Evolutionary conservation across 2,888 invertebrate species (phyloP).

Genomic region (Notocelia uddmanniana): DNA sequence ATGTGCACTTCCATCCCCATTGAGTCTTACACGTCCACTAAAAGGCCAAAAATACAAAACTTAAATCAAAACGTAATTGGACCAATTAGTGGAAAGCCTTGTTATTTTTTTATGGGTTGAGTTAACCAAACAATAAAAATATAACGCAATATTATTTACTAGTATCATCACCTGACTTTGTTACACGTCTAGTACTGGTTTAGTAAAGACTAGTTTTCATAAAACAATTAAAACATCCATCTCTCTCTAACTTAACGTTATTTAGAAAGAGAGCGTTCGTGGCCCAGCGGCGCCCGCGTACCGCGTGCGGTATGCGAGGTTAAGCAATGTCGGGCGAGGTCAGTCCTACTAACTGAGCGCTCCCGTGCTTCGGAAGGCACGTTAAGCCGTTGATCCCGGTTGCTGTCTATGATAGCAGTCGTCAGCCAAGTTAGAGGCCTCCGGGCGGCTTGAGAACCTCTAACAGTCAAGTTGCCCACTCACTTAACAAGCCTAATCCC

Average conservation of each 20-base stretch:
- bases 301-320: no score
- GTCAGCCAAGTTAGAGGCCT: no score
- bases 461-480: no score
- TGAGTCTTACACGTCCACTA: background rate
- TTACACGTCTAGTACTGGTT: background rate
- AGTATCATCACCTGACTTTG: background rate
- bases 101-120: constrained; percentile 11
- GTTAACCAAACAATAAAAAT: background rate
- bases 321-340: no score
- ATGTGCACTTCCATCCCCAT: constrained; percentile 38
- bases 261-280: background rate
- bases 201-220: no score
- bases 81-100: constrained; percentile 6
- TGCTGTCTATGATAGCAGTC: no score
- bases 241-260: background rate
- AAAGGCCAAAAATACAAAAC: background rate
- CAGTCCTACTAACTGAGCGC: no score
- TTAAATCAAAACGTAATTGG: constrained; percentile 28
- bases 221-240: background rate
- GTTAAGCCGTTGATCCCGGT: no score
- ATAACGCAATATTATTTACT: background rate
- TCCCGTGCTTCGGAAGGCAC: no score
- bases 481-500: no score
- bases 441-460: no score
- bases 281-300: no score